phyloP scores from a whole-genome alignment of 2,888 invertebrate species.

The Epirrhoe alternata region DNA sequence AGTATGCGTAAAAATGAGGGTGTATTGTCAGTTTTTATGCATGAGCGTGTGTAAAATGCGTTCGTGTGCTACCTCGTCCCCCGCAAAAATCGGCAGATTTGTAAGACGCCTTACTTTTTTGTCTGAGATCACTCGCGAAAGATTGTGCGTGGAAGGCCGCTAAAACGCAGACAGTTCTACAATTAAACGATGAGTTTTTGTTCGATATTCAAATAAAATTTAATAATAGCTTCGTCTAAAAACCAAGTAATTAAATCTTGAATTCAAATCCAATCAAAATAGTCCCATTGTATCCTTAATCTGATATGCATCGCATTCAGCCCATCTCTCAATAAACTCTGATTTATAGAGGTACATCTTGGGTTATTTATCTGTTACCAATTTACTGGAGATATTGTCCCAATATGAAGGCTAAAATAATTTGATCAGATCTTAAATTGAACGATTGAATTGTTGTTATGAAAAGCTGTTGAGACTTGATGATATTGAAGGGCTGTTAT shows the following conservation, averaged over 20 bases:
- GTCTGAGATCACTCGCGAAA: no score
- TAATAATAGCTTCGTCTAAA: no score
- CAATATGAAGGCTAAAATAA: background rate
- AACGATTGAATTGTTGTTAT: background rate
- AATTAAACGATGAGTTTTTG: no score
- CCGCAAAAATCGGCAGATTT: no score
- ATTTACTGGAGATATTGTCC: constrained; percentile 17
- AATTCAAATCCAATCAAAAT: background rate
- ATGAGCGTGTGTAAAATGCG: no score
- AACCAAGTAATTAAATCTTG: background rate
- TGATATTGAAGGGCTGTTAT: background rate
- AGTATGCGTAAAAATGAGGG: no score
- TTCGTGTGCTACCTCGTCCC: no score
- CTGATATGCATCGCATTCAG: constrained; percentile 19
- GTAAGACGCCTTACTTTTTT: no score
- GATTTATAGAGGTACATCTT: constrained; percentile 29
- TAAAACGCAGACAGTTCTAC: no score
- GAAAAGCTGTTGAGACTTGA: background rate
- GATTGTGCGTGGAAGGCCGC: no score
- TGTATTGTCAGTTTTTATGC: no score
- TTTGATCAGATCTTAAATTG: background rate
- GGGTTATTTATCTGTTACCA: constrained; percentile 16
- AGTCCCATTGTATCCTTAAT: constrained; percentile 5
- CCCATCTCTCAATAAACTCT: constrained; percentile 7
- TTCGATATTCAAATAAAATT: no score